Percentiles rank a stretch among this genome's conserved stretches.
Evolutionary conservation across 2,797 vertebrate genomes (phyloP).

Genomic region (Liparis tanakae): DNA sequence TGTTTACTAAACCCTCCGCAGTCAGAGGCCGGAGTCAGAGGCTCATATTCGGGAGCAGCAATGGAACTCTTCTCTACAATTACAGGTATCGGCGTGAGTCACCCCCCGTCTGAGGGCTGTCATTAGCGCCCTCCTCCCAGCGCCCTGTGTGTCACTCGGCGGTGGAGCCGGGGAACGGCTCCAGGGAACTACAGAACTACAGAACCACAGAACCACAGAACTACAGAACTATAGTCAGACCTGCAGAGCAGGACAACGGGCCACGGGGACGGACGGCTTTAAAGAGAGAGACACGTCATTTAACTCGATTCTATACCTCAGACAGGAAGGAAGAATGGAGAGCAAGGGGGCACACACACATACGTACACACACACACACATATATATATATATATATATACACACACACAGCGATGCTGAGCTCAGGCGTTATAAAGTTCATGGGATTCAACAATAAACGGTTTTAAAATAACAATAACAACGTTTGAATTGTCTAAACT

Average conservation of each 20-base stretch:
- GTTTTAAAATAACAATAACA: no score
- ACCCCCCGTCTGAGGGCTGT: conserved; percentile 52
- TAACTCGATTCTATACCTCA: conserved; percentile 27
- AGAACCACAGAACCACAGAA: no score
- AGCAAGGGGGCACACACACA: not conserved
- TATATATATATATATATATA: no score
- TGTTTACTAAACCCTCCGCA: conserved; percentile 46
- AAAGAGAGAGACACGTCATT: conserved; percentile 33
- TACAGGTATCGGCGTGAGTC: conserved; percentile 69
- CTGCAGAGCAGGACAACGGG: conserved; percentile 66
- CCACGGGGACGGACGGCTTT: conserved; percentile 66
- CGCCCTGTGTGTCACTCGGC: conserved; percentile 56
- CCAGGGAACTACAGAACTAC: conserved; percentile 51
- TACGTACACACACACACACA: no score
- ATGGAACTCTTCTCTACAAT: conserved; percentile 66
- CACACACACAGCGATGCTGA: no score
- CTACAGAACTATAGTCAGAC: conserved; percentile 65
- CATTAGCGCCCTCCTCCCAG: conserved; percentile 58
- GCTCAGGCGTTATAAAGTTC: no score
- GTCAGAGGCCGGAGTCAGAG: conserved; percentile 62
- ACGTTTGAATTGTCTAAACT: no score
- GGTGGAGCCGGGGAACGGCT: conserved; percentile 24
- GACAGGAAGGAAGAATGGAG: not conserved
- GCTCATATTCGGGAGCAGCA: conserved; percentile 61
- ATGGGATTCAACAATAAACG: no score